Evolutionary conservation across 2,888 invertebrate genomes (phyloP).

Genomic region (Agonopterix subpropinquella): DNA sequence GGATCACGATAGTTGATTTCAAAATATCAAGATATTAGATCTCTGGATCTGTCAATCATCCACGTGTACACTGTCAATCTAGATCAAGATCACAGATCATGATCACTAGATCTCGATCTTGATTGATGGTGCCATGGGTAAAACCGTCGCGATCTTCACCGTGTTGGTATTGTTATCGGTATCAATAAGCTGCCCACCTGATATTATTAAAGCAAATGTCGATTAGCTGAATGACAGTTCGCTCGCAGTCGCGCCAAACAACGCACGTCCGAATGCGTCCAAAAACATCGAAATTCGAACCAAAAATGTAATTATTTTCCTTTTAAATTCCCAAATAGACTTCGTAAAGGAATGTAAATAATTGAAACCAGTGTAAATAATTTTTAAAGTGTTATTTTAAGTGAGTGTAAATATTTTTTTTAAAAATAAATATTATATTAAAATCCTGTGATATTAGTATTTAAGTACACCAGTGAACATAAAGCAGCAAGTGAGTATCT

Average conservation of each 20-base stretch:
- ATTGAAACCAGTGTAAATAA: constrained; percentile 13
- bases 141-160: background rate
- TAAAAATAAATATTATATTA: constrained; percentile 32
- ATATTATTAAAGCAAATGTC: constrained; percentile 48
- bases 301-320: constrained; percentile 33
- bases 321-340: constrained; percentile 28
- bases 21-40: too few species aligned
- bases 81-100: too few species aligned
- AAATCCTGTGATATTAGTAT: constrained; percentile 72
- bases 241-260: constrained; percentile 27
- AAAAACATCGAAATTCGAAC: background rate
- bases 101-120: too few species aligned
- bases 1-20: too few species aligned
- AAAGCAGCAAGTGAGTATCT: constrained; percentile 54
- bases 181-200: constrained; percentile 60
- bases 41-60: too few species aligned
- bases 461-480: constrained; percentile 37
- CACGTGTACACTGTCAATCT: too few species aligned
- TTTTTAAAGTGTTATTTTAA: constrained; percentile 20
- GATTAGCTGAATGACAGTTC: constrained; percentile 23
- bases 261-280: constrained; percentile 23
- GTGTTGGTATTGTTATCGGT: constrained; percentile 42
- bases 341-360: constrained; percentile 36
- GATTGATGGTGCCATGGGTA: background rate
- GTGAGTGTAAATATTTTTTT: constrained; percentile 19